A percentile compares a stretch with the other conserved stretches of the same genome.
These are phyloP conservation scores for Calonectris borealis DNA, from an alignment of 2,113 vertebrate genomes.

Conservation along the genomic window DNA sequence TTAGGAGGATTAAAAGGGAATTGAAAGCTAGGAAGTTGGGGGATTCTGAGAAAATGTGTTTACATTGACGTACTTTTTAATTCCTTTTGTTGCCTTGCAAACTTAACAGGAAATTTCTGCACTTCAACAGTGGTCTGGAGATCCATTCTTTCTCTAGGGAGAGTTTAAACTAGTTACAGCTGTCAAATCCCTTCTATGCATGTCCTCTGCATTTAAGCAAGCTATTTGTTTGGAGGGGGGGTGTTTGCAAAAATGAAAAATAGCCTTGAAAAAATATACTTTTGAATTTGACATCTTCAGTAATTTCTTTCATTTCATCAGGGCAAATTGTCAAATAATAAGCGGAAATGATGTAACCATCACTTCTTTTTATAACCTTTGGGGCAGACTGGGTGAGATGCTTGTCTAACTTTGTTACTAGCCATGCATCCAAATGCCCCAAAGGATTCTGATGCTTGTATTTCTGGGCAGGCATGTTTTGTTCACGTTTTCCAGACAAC, in stretches of 20 bases:
- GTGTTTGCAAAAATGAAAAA: not conserved
- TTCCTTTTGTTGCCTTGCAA: not conserved
- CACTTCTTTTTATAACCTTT: not conserved
- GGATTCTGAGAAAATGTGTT: not conserved
- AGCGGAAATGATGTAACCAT: not conserved
- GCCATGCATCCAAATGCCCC: not conserved
- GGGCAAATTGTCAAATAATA: not conserved
- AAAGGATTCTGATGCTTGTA: not conserved
- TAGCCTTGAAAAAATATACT: not conserved
- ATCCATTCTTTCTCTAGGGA: not conserved
- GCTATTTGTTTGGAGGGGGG: not conserved
- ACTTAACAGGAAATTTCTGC: not conserved
- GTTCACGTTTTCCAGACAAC: not conserved
- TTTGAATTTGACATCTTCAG: not conserved
- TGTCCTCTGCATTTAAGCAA: not conserved
- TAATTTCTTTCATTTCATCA: not conserved
- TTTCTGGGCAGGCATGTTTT: not conserved
- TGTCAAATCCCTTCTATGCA: not conserved
- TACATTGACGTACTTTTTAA: not conserved
- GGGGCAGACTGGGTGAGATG: not conserved
- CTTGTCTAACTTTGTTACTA: not conserved
- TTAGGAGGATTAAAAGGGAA: not conserved
- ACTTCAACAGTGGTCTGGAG: not conserved
- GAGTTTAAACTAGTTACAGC: not conserved
- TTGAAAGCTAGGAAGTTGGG: not conserved